phyloP scores from a whole-genome alignment of 2,113 vertebrate genomes.

The Bubalus kerabau region DNA sequence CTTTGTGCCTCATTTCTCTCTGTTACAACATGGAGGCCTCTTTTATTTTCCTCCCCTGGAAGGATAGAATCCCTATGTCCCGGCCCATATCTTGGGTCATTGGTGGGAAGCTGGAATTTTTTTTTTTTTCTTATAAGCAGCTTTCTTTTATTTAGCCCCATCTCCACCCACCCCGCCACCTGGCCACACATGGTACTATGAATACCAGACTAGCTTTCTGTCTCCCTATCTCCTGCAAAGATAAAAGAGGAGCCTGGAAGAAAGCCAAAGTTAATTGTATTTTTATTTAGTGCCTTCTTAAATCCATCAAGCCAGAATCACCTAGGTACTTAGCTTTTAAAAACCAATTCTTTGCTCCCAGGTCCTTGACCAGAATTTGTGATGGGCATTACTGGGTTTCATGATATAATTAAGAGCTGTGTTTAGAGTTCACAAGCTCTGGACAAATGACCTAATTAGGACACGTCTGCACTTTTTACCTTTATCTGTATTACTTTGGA shows the following conservation, averaged over 20 bases:
- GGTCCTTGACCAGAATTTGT: constrained; percentile 39
- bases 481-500: not conserved
- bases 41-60: not conserved
- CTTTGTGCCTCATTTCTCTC: constrained; percentile 8
- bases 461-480: not conserved
- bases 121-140: not conserved
- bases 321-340: constrained; percentile 11
- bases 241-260: constrained; percentile 43
- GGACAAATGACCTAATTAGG: constrained; percentile 17
- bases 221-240: not conserved
- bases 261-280: constrained; percentile 48
- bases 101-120: not conserved
- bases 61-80: not conserved
- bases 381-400: not conserved
- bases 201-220: constrained; percentile 44
- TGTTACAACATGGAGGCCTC: not conserved
- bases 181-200: constrained; percentile 33
- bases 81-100: not conserved
- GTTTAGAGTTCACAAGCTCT: constrained; percentile 26
- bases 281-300: constrained; percentile 56
- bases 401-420: constrained; percentile 31
- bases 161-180: not conserved
- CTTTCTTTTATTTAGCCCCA: constrained; percentile 35
- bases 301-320: constrained; percentile 28
- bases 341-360: not conserved